These are phyloP conservation scores for Dicentrarchus labrax DNA, from an alignment of 2,113 vertebrate genomes.

Conservation along the genomic window DNA sequence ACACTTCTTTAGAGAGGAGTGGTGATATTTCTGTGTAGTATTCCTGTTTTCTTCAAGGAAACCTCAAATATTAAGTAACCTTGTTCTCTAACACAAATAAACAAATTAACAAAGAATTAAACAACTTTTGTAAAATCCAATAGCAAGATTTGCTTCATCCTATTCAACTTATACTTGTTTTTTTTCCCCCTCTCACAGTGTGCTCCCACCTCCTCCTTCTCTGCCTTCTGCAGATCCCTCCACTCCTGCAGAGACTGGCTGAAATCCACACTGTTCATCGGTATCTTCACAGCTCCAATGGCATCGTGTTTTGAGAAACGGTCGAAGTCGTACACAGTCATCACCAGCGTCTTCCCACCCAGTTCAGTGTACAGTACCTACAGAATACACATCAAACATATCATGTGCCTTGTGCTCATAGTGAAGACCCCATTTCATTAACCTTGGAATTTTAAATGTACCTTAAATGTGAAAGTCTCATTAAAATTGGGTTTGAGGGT, in stretches of 20 bases:
- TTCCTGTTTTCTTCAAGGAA: neutral
- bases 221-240: constrained; percentile 95
- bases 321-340: constrained; percentile 97
- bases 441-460: constrained; percentile 45
- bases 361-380: constrained; percentile 95
- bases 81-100: neutral
- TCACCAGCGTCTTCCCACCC: constrained; percentile 95
- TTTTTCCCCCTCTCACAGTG: neutral
- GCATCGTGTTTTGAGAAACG: constrained; percentile 98
- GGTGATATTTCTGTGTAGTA: neutral
- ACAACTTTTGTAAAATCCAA: neutral
- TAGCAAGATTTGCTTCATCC: neutral
- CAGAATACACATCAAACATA: neutral
- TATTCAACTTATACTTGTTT: neutral
- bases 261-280: constrained; percentile 96
- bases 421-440: neutral
- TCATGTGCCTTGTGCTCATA: neutral
- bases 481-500: constrained; percentile 91
- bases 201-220: constrained; percentile 95
- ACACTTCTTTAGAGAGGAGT: neutral
- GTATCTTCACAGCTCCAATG: constrained; percentile 94
- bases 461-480: constrained; percentile 92
- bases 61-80: neutral
- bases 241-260: constrained; percentile 96
- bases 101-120: neutral